Base-by-base conservation (phyloP, 1,140 invertebrate genomes). In the Radopholus similis region DNA sequence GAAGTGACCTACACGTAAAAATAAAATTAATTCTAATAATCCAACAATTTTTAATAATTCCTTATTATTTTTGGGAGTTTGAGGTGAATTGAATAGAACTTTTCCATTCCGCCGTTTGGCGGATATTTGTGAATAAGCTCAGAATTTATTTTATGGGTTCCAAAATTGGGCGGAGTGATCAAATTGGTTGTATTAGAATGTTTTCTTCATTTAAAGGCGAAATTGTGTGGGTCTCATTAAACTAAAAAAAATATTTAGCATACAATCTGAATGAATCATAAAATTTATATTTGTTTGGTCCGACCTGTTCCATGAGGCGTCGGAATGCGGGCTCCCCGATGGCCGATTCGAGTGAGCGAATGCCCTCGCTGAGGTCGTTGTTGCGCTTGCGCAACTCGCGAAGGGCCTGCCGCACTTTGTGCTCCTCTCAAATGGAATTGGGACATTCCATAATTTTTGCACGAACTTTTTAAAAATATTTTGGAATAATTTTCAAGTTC, bases 211-310 rank as follows among this genome's bases (percentile, higher is more conserved):
- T 42, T 42, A 11, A 18, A 42, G 18, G 38, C 11, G 11, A 42
- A 42, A 1, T 13, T 42, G 38, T n/a, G 11, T 13, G 18, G 18
- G 18, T 13, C 18, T 42, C 11, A 42, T n/a, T 1, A 13, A 42
- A 42, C 38, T 13, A 42, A 42, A 42, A 42, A 42, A 42, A 13
- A 42, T n/a, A 42, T 42, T 42, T 13, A 42, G 18, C 18, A 13
- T 42, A 42, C 11, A 11, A 11, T 13, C 38, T 13, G 11, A 42
- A 42, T 42, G 1, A 42, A 13, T 42, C 11, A 13, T 42, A 13
- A 42, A 42, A 42, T 42, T 42, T 42, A 42, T 32, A 26, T 59
- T 42, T 5, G 42, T 6, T 38, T 90, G 34, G 88, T 85, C 83
- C 18, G 28, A 70, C 68, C 35, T 59, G 38, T 42, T 70, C 55